phyloP scores from a whole-genome alignment of 2,113 vertebrate genomes.

The Glaucidium brasilianum region DNA sequence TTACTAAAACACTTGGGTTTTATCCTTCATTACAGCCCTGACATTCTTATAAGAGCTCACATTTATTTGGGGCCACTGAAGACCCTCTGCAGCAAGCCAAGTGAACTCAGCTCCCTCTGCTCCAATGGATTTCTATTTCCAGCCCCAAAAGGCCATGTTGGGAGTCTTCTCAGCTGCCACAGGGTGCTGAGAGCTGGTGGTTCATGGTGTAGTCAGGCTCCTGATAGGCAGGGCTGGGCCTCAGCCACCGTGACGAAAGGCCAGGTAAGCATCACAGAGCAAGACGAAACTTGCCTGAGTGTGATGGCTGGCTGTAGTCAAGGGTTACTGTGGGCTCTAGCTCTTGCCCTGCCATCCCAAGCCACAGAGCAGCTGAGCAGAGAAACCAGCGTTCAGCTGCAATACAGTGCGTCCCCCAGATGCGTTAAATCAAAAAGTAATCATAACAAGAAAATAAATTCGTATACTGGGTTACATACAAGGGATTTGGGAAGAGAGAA shows the following conservation, averaged over 20 bases:
- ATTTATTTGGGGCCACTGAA: not conserved
- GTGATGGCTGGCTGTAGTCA: not conserved
- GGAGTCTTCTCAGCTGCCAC: not conserved
- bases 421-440: not conserved
- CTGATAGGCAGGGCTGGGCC: not conserved
- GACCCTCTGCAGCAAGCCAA: not conserved
- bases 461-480: not conserved
- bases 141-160: fast-evolving
- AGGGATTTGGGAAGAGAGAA: not conserved
- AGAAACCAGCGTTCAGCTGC: not conserved
- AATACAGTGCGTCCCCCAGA: fast-evolving
- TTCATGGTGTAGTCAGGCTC: not conserved
- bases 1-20: not conserved
- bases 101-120: fast-evolving
- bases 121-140: not conserved
- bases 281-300: not conserved
- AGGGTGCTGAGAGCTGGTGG: not conserved
- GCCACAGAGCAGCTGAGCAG: conserved; percentile 8
- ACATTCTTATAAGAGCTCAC: not conserved
- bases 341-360: not conserved
- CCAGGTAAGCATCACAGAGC: not conserved
- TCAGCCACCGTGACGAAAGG: not conserved
- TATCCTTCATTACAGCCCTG: not conserved
- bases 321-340: not conserved
- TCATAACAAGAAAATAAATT: not conserved